Evolutionary conservation across 2,797 vertebrate genomes (phyloP).

Genomic region (Tokudaia tokunoshimensis): DNA sequence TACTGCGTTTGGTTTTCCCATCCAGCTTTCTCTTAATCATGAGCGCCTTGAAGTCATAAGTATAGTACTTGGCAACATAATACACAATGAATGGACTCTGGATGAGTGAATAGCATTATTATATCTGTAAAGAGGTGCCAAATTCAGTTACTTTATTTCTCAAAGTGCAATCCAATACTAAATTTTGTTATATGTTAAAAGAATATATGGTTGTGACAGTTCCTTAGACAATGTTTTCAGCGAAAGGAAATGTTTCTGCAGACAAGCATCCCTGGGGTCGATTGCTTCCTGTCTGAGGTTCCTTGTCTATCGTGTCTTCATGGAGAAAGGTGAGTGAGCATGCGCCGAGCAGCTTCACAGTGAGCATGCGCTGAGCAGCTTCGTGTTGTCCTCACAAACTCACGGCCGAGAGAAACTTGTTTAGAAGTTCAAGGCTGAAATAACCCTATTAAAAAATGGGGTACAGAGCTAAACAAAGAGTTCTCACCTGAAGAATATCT

Average conservation of each 20-base stretch:
- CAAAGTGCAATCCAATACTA: slow-evolving; percentile 19
- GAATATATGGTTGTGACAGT: slow-evolving; percentile 5
- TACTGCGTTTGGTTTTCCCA: neutral
- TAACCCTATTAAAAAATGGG: too few relatives aligned
- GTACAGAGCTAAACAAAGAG: too few relatives aligned
- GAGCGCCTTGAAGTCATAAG: neutral
- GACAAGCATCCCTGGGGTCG: neutral
- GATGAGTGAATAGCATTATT: neutral
- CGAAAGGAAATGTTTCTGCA: slow-evolving; percentile 54
- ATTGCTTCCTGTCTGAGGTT: slow-evolving; percentile 52
- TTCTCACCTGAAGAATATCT: too few relatives aligned
- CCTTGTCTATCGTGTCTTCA: slow-evolving; percentile 57
- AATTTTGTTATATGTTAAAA: slow-evolving; percentile 7
- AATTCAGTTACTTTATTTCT: slow-evolving; percentile 46
- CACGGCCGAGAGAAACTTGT: neutral
- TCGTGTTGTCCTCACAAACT: slow-evolving; percentile 57
- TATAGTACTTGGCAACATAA: neutral
- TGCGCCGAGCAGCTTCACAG: neutral
- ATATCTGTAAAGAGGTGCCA: slow-evolving; percentile 34
- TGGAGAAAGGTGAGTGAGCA: slow-evolving; percentile 17
- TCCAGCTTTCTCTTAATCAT: neutral
- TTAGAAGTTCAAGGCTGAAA: slow-evolving; percentile 48
- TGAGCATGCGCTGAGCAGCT: neutral
- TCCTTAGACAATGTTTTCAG: slow-evolving; percentile 52
- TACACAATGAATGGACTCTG: neutral